These are phyloP conservation scores for Peromyscus attwateri DNA, from an alignment of 2,797 vertebrate genomes.

Conservation along the genomic window DNA sequence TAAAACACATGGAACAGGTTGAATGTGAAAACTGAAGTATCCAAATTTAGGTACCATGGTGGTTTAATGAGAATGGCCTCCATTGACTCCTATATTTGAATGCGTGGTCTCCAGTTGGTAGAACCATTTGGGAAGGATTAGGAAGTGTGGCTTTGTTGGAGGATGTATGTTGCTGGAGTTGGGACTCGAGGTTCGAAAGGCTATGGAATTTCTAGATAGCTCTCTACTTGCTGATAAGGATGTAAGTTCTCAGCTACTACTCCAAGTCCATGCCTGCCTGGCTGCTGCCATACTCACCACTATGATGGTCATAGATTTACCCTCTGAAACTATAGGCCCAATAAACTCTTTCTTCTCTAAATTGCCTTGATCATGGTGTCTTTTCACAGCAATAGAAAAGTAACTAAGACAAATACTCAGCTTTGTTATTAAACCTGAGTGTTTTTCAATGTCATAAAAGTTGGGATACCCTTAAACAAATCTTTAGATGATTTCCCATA, in stretches of 20 bases:
- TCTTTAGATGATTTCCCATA: neutral
- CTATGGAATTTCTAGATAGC: neutral
- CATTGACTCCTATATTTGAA: neutral
- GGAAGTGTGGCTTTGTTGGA: neutral
- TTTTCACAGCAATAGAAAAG: neutral
- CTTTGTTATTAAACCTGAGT: neutral
- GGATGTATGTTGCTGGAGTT: neutral
- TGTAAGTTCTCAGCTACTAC: neutral
- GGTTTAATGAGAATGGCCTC: neutral
- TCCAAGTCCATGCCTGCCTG: neutral
- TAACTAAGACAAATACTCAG: neutral
- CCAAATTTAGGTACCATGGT: neutral
- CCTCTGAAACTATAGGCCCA: neutral
- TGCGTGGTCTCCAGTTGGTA: too few relatives aligned
- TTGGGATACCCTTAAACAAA: neutral
- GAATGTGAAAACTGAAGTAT: neutral
- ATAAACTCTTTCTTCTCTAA: neutral
- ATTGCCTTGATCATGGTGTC: neutral
- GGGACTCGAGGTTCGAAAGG: neutral
- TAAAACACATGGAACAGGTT: neutral
- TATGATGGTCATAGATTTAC: neutral
- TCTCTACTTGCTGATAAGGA: neutral
- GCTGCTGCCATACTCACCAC: neutral
- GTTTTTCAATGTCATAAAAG: neutral
- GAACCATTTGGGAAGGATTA: neutral